Evolutionary conservation across 1,140 invertebrate genomes (phyloP).

Genomic region (Campoletis sonorensis): DNA sequence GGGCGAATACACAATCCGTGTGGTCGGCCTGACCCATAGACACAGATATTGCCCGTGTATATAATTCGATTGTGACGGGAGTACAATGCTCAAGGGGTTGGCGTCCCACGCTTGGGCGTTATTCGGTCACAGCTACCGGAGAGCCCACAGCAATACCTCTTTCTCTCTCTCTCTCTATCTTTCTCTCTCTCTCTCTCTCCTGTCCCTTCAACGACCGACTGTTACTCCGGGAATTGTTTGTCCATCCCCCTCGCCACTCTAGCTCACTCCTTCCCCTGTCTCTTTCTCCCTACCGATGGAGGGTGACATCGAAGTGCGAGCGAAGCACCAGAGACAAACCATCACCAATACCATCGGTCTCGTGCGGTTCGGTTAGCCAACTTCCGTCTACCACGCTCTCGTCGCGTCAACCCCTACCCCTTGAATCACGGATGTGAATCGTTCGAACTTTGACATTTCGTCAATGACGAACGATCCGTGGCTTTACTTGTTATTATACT

Average conservation of each 20-base stretch:
- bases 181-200: too few species aligned
- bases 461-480: constrained; percentile 31
- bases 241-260: background rate
- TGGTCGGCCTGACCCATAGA: constrained; percentile 38
- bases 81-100: constrained; percentile 44
- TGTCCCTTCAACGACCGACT: background rate
- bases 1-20: constrained; percentile 33
- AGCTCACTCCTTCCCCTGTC: background rate
- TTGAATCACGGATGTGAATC: constrained; percentile 32
- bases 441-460: constrained; percentile 36
- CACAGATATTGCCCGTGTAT: constrained; percentile 38
- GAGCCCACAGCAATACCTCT: constrained; percentile 11
- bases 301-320: constrained; percentile 32
- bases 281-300: background rate
- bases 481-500: constrained; percentile 28
- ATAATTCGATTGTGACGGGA: constrained; percentile 46
- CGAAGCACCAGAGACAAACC: constrained; percentile 35
- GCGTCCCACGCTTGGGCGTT: constrained; percentile 11
- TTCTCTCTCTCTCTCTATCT: too few species aligned
- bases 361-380: constrained; percentile 36
- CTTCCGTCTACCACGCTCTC: background rate
- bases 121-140: constrained; percentile 28
- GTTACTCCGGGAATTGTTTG: constrained; percentile 45
- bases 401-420: background rate
- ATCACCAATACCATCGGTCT: constrained; percentile 36